Percentiles rank a stretch among this genome's conserved stretches.
phyloP scores from a whole-genome alignment of 2,113 vertebrate genomes.

The Phrynosoma platyrhinos region DNA sequence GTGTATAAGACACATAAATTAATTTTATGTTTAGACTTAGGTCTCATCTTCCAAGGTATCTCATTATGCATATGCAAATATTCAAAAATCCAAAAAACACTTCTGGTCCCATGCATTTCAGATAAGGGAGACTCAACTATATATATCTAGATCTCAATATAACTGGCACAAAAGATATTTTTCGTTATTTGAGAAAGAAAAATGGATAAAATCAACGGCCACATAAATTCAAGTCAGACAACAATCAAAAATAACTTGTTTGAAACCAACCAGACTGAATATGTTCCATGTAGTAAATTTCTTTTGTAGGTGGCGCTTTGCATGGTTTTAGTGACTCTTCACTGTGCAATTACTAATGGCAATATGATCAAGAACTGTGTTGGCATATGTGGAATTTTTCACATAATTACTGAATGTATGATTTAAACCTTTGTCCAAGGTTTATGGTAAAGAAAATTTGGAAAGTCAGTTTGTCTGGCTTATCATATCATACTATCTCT shows the following conservation, averaged over 20 bases:
- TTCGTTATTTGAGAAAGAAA: background rate
- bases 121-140: too few species aligned
- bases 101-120: too few species aligned
- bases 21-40: too few species aligned
- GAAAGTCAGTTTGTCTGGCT: background rate
- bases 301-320: background rate
- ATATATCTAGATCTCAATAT: background rate
- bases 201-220: background rate
- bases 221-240: background rate
- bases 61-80: too few species aligned
- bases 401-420: background rate
- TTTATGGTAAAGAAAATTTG: background rate
- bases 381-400: background rate
- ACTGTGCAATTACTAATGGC: background rate
- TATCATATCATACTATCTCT: background rate
- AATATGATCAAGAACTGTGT: background rate
- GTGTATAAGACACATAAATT: too few species aligned
- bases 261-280: background rate
- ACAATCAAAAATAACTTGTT: background rate
- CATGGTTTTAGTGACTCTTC: background rate
- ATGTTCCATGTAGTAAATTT: background rate
- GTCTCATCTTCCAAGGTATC: too few species aligned
- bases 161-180: background rate
- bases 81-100: too few species aligned
- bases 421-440: background rate